These are phyloP conservation scores for Cydia splendana DNA, from an alignment of 1,140 invertebrate species.

Conservation along the genomic window DNA sequence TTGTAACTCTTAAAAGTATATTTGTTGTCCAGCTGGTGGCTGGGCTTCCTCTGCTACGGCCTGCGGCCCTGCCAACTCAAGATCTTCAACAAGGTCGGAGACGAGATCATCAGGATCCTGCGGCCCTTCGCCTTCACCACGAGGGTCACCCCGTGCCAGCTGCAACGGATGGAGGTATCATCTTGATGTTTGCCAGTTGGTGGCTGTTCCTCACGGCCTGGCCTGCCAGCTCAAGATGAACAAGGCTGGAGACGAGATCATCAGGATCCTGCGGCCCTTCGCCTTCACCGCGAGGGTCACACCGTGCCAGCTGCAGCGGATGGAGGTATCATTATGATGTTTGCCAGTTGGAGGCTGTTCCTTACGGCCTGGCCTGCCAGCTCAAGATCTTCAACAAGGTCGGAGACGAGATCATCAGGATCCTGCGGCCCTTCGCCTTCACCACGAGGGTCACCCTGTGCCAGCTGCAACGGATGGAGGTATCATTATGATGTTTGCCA, in stretches of 20 bases:
- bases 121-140: slow-evolving; percentile 63
- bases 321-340: slow-evolving; percentile 42
- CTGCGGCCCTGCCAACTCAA: slow-evolving; percentile 59
- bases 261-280: slow-evolving; percentile 60
- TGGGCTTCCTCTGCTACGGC: slow-evolving; percentile 64
- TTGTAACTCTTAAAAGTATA: not conserved
- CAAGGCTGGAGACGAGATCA: slow-evolving; percentile 51
- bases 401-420: slow-evolving; percentile 59
- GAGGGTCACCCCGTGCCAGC: slow-evolving; percentile 60
- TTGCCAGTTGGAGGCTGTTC: slow-evolving; percentile 58
- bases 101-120: slow-evolving; percentile 60
- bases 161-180: slow-evolving; percentile 54
- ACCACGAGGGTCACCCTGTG: slow-evolving; percentile 62
- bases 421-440: slow-evolving; percentile 60
- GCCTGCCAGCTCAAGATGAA: slow-evolving; percentile 58
- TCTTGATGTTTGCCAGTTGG: no score
- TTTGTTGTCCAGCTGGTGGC: slow-evolving; percentile 57
- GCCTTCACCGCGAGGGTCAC: slow-evolving; percentile 59
- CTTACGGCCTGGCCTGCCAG: slow-evolving; percentile 62
- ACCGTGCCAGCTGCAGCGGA: slow-evolving; percentile 61
- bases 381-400: slow-evolving; percentile 52
- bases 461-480: slow-evolving; percentile 57
- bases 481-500: slow-evolving; percentile 14
- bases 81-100: slow-evolving; percentile 50
- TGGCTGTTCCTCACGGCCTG: slow-evolving; percentile 58